Evolutionary conservation across 2,113 vertebrate genomes (phyloP), one percentile per base, ranked within the genome.

Genomic region (Lagopus leucura): DNA sequence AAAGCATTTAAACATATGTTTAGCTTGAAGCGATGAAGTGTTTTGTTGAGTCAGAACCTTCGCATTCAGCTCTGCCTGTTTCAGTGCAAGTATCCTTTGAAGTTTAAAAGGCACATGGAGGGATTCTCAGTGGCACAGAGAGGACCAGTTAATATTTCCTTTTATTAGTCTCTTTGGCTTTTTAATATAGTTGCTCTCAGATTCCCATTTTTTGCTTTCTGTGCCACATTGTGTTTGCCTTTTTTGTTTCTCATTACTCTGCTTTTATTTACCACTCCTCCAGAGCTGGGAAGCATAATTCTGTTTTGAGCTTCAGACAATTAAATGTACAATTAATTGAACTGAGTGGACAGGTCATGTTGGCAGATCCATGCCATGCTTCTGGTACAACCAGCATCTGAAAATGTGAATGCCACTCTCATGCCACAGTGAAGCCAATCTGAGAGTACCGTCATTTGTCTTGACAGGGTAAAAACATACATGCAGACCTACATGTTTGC

Each of bases 41-140:
- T 82, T 94, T 48, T 45, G 43, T 71, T 94, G 50, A 92, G 70
- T 94, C 85, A 88, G 54, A 67, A 80, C 42, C 43, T 88, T 86
- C 63, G 32, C 30, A 28, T 86, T 90, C 45, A 58, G 0, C 67
- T 86, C 4, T 0, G 32, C 54, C 40, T 72, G 47, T 70, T 30
- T 82, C 79, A 88, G 19, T 52, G 24, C 0, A 1, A 45, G 55
- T 77, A 67, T 42, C 55, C n/a, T 90, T 83, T 93, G 76, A 83
- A 73, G 60, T 88, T 60, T 80, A 63, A 88, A 78, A 79, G 38
- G 54, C 58, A 48, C 27, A 73, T 82, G 50, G 57, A 83, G 38
- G 61, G 43, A 79, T 82, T 36, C 55, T 90, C 54, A 58, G 54
- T 5, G 8, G 48, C 63, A 70, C 32, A 30, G 54, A 42, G 38